phyloP scores from a whole-genome alignment of 2,888 invertebrate genomes.

The Entomobrya proxima region DNA sequence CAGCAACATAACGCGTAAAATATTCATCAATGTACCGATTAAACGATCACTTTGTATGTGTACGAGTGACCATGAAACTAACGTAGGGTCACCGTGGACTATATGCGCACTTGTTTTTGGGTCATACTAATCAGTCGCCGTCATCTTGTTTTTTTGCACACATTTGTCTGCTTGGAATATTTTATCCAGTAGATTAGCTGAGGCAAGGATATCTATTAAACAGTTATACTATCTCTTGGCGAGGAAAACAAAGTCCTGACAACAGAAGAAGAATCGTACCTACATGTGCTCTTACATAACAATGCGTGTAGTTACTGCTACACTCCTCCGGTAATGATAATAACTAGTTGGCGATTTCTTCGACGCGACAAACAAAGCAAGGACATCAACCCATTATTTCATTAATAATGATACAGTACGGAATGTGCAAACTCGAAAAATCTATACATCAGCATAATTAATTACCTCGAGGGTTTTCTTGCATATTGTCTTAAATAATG shows the following conservation, averaged over 20 bases:
- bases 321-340: background rate
- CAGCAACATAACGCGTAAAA: no score
- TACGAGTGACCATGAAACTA: background rate
- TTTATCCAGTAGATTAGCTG: background rate
- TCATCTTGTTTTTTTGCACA: background rate
- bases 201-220: background rate
- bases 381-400: slow-evolving; percentile 63
- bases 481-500: slow-evolving; percentile 21
- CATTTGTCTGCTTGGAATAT: background rate
- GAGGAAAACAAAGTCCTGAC: no score
- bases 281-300: no score
- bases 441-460: slow-evolving; percentile 63
- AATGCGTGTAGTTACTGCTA: background rate
- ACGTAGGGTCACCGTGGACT: background rate
- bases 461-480: slow-evolving; percentile 56
- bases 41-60: background rate
- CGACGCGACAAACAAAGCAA: slow-evolving; percentile 23
- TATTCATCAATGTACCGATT: background rate
- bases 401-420: slow-evolving; percentile 54
- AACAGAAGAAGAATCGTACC: no score
- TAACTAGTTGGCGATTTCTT: background rate
- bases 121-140: background rate
- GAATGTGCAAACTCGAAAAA: slow-evolving; percentile 49
- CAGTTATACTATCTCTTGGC: background rate
- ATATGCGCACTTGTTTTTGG: background rate